Conservation (phyloP, 1,140 invertebrate genomes). For the Phocides pigmalion region DNA sequence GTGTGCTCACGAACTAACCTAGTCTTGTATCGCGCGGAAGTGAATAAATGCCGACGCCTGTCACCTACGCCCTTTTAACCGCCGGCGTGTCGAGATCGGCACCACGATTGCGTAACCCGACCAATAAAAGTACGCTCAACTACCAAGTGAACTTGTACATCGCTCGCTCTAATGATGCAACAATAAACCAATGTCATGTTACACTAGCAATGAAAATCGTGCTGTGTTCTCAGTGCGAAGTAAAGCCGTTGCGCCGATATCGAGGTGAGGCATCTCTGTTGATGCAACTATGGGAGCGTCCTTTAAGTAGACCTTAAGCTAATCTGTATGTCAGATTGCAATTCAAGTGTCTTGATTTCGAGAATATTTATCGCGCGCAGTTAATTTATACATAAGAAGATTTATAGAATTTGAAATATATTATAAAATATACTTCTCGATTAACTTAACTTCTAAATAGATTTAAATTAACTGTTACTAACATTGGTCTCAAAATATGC, state of each 20-base stretch:
- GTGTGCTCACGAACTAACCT: constrained; percentile 76
- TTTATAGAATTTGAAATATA: constrained; percentile 6
- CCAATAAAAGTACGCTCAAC: constrained; percentile 33
- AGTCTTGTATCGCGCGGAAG: constrained; percentile 75
- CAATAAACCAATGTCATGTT: constrained; percentile 31
- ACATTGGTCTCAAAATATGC: too few relatives aligned
- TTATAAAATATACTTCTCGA: background rate
- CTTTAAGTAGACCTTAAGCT: constrained; percentile 34
- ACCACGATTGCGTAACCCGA: constrained; percentile 52
- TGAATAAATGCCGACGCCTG: constrained; percentile 67
- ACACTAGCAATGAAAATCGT: constrained; percentile 34
- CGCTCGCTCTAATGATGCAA: constrained; percentile 32
- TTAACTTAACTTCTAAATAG: background rate
- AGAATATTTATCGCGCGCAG: constrained; percentile 28
- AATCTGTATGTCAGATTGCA: constrained; percentile 36
- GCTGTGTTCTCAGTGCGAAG: constrained; percentile 25
- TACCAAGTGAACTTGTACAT: constrained; percentile 34
- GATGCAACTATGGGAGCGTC: constrained; percentile 35
- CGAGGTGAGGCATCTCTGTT: constrained; percentile 27
- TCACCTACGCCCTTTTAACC: constrained; percentile 76
- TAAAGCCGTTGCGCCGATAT: constrained; percentile 17
- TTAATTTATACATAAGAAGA: constrained; percentile 21
- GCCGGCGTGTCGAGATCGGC: constrained; percentile 57
- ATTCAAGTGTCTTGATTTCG: constrained; percentile 31
- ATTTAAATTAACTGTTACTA: too few relatives aligned